A percentile compares a stretch with the other conserved stretches of the same genome.
These are phyloP conservation scores for Hoplias malabaricus DNA, from an alignment of 2,113 vertebrate genomes.

Conservation along the genomic window DNA sequence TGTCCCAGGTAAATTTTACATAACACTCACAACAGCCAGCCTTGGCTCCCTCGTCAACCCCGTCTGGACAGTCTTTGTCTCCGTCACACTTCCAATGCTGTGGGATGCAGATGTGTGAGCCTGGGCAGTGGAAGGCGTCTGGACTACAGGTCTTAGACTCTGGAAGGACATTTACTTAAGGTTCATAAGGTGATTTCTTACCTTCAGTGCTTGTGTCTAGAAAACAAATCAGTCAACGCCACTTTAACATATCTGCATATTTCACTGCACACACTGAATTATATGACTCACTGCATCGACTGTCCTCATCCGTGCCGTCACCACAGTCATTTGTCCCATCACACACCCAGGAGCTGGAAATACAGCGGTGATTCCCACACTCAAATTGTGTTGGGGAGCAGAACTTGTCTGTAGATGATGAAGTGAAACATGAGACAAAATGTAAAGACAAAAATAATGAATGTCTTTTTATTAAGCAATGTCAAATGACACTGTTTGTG, in stretches of 20 bases:
- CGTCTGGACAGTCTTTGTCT: constrained; percentile 90
- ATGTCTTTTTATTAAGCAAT: background rate
- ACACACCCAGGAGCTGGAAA: constrained; percentile 92
- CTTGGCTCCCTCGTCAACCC: constrained; percentile 84
- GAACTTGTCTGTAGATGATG: constrained; percentile 80
- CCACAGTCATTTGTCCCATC: constrained; percentile 93
- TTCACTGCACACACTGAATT: background rate
- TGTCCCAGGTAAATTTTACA: background rate
- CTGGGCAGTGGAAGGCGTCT: constrained; percentile 88
- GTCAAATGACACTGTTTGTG: too few relatives aligned
- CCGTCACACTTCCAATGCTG: constrained; percentile 93
- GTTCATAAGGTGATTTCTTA: background rate
- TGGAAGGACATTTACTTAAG: constrained; percentile 53
- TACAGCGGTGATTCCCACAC: constrained; percentile 92
- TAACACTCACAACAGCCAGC: constrained; percentile 87
- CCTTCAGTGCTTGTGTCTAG: background rate
- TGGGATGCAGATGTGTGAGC: constrained; percentile 85
- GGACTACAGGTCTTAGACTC: constrained; percentile 87
- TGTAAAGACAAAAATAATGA: background rate
- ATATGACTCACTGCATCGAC: constrained; percentile 70
- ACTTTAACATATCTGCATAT: background rate
- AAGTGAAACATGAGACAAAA: background rate
- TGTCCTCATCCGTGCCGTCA: constrained; percentile 87
- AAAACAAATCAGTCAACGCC: background rate
- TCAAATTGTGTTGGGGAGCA: constrained; percentile 90